These are phyloP conservation scores for Leptopilina myrica DNA, from an alignment of 2,888 invertebrate species.

Conservation along the genomic window DNA sequence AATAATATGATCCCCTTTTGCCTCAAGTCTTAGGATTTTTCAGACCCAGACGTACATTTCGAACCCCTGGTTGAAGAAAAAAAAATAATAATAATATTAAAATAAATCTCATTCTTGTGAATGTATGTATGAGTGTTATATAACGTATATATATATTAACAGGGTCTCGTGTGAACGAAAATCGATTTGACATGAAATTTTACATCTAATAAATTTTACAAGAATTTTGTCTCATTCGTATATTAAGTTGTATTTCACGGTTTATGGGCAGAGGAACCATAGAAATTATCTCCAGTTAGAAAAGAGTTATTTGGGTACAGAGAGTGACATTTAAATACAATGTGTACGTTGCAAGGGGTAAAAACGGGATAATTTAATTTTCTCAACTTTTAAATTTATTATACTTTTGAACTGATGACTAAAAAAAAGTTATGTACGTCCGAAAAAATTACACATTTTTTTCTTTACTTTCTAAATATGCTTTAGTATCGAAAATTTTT, in stretches of 20 bases:
- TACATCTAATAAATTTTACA: constrained; percentile 11
- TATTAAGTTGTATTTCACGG: background rate
- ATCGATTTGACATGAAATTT: constrained; percentile 14
- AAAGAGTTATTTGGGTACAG: background rate
- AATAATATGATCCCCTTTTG: constrained; percentile 66
- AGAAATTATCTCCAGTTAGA: background rate
- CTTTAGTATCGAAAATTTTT: no score
- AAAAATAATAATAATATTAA: constrained; percentile 1
- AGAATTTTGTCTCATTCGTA: constrained; percentile 7
- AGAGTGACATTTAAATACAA: background rate
- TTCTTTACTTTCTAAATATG: no score
- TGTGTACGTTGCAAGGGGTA: constrained; percentile 30
- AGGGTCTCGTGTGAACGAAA: constrained; percentile 2
- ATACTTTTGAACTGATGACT: no score
- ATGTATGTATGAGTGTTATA: background rate
- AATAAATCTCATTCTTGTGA: constrained; percentile 10
- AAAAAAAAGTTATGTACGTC: no score
- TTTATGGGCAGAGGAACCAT: background rate
- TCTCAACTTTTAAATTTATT: no score
- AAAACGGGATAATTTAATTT: no score
- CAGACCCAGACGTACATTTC: constrained; percentile 47
- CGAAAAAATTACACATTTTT: no score
- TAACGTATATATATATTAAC: background rate
- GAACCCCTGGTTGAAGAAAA: constrained; percentile 15
- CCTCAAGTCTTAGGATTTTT: constrained; percentile 48